These are phyloP conservation scores for Alitta virens DNA, from an alignment of 2,888 invertebrate genomes.

Conservation along the genomic window DNA sequence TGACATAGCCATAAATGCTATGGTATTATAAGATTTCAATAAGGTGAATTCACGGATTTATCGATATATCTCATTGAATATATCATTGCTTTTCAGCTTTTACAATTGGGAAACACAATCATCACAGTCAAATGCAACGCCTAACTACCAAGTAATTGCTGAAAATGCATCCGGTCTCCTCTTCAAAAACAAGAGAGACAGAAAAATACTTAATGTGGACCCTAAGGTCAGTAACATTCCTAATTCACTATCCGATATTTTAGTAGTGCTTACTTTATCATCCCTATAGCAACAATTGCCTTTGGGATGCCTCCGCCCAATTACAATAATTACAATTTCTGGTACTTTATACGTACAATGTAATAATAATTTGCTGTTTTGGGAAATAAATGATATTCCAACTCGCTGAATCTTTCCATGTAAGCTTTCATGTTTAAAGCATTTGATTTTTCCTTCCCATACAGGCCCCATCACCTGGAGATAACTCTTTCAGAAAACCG, in stretches of 20 bases:
- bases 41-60: too few species aligned
- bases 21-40: too few species aligned
- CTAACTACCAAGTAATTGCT: slow-evolving; percentile 75
- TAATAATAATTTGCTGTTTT: too few species aligned
- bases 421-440: too few species aligned
- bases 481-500: slow-evolving; percentile 68
- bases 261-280: neutral
- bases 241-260: neutral
- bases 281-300: neutral
- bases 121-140: slow-evolving; percentile 70
- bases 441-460: too few species aligned
- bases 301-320: neutral
- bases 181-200: slow-evolving; percentile 78
- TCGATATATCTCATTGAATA: too few species aligned
- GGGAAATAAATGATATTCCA: too few species aligned
- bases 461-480: slow-evolving; percentile 62
- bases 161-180: slow-evolving; percentile 72
- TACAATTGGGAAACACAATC: slow-evolving; percentile 76
- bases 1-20: too few species aligned
- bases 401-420: too few species aligned
- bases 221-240: slow-evolving; percentile 58
- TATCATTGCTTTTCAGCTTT: slow-evolving; percentile 72
- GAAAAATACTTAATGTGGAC: slow-evolving; percentile 74
- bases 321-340: neutral
- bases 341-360: too few species aligned